Evolutionary conservation across 2,888 invertebrate genomes (phyloP).

Genomic region (Eutolmus rufibarbis): DNA sequence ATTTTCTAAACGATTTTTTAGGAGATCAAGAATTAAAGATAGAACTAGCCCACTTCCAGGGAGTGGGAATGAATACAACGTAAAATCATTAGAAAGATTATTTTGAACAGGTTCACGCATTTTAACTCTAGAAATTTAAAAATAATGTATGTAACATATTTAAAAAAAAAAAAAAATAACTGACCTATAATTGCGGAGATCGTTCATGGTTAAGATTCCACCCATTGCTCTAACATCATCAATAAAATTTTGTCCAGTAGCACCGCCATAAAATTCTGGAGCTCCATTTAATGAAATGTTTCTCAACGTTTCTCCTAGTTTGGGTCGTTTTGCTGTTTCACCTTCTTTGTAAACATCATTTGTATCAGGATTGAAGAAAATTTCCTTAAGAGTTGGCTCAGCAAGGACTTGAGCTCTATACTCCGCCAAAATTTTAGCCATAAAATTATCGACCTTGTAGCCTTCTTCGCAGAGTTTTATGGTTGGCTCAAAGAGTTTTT

Average conservation of each 20-base stretch:
- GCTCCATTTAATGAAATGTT: constrained; percentile 73
- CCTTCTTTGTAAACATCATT: constrained; percentile 68
- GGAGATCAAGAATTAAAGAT: constrained; percentile 81
- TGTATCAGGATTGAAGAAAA: constrained; percentile 69
- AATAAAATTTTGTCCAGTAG: constrained; percentile 66
- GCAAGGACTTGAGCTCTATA: constrained; percentile 66
- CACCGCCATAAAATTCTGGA: constrained; percentile 76
- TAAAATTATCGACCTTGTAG: constrained; percentile 72
- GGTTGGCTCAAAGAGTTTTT: constrained; percentile 77
- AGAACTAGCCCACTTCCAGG: constrained; percentile 88
- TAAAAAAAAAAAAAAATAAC: constrained; percentile 46
- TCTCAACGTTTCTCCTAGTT: constrained; percentile 74
- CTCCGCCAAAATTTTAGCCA: constrained; percentile 67
- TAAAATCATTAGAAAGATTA: constrained; percentile 68
- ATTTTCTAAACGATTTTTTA: constrained; percentile 63
- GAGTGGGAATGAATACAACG: constrained; percentile 77
- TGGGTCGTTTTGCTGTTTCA: constrained; percentile 70
- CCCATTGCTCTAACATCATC: constrained; percentile 73
- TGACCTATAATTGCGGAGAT: constrained; percentile 77
- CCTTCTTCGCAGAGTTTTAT: constrained; percentile 79
- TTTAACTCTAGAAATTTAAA: constrained; percentile 53
- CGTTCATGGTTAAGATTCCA: constrained; percentile 80
- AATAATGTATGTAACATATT: constrained; percentile 63
- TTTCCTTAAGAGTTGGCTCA: constrained; percentile 67
- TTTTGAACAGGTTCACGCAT: constrained; percentile 73